Evolutionary conservation across 2,888 invertebrate species (phyloP).

Genomic region (Druceiella hillmani): DNA sequence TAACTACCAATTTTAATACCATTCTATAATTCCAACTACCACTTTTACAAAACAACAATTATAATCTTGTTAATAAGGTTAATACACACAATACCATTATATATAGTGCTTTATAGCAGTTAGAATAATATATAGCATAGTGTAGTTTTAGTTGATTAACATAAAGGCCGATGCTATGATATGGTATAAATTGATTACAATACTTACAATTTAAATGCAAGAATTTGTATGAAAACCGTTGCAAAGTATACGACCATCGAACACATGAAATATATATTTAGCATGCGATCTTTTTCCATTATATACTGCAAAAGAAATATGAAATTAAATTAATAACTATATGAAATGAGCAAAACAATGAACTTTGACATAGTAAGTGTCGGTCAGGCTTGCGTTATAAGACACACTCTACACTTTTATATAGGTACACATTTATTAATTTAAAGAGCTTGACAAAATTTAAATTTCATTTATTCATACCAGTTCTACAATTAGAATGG

Average conservation of each 20-base stretch:
- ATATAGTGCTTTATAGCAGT: too few relatives aligned
- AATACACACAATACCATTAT: too few relatives aligned
- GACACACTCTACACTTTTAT: not conserved
- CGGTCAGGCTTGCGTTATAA: not conserved
- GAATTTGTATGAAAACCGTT: slow-evolving; percentile 62
- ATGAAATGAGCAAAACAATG: too few relatives aligned
- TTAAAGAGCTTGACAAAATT: not conserved
- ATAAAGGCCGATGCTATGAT: too few relatives aligned
- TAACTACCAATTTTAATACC: too few relatives aligned
- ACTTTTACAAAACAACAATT: too few relatives aligned
- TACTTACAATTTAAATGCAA: slow-evolving; percentile 62
- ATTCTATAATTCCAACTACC: too few relatives aligned
- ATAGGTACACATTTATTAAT: not conserved
- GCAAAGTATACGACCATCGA: slow-evolving; percentile 67
- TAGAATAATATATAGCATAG: too few relatives aligned
- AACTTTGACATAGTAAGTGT: slow-evolving; percentile 20
- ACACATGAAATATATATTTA: slow-evolving; percentile 80
- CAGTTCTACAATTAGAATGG: not conserved
- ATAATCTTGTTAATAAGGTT: too few relatives aligned
- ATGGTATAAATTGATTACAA: too few relatives aligned
- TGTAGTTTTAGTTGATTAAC: too few relatives aligned
- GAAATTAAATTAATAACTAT: too few relatives aligned
- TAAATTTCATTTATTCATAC: not conserved
- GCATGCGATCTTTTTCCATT: slow-evolving; percentile 78
- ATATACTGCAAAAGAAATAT: slow-evolving; percentile 65